Base-by-base conservation (phyloP, 2,113 vertebrate species). In the Serilophus lunatus region DNA sequence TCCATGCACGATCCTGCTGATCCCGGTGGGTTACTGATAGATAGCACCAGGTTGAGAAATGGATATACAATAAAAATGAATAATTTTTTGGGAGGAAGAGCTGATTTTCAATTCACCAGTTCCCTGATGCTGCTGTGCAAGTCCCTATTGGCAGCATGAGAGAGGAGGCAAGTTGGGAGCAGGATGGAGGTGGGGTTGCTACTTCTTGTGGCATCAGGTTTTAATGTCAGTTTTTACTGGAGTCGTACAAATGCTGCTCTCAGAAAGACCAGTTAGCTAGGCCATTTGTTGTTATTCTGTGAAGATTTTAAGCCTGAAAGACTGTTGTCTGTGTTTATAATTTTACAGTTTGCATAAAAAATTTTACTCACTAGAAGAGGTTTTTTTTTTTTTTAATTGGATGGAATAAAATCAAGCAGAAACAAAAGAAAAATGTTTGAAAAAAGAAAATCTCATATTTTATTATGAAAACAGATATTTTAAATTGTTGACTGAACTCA, bases 1-100 rank as follows among this genome's bases (percentile, higher is more conserved):
- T 57, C 40, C 0, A 0, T 77, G 33, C 0, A 0, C 70, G 19
- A 17, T 82, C 40, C n/a, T 0, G 1, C 17, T 57, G 54, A 63
- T 92, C n/a, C 38, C 50, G 26, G 18, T 1, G 1, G 35, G 28
- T 80, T 88, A 42, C 22, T 69, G 54, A 18, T 22, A 23, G 68
- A 69, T 3, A 18, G 14, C 15, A 57, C 29, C 40, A 3, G 17
- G 8, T 5, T 19, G 12, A 57, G 64, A 40, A 84, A n/a, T 7
- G 6, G 26, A 24, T 66, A 29, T 7, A 3, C 18, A 36, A 35
- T 29, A 66, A 81, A 70, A 86, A 72, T 8, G 0, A 80, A 35
- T 13, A 1, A 1, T 42, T 75, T 72, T 29, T 3, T 0, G 7
- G 3, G 8, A 28, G 10, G 5, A 42, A n/a, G 53, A 36, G 23